Evolutionary conservation across 2,113 vertebrate species (phyloP).

Genomic region (rat (Rattus norvegicus)): DNA sequence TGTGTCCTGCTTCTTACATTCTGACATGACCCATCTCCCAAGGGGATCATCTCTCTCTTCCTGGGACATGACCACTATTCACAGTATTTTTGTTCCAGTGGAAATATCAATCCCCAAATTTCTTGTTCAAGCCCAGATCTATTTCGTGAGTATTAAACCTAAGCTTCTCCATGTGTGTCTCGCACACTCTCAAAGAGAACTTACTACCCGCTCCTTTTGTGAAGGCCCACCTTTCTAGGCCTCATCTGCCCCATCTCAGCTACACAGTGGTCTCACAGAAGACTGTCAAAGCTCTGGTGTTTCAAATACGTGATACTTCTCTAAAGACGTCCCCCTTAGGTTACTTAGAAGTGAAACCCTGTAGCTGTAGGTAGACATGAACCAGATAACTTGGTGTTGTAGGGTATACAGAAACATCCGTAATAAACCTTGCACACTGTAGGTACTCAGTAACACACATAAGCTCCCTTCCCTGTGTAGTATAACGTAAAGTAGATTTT

Average conservation of each 20-base stretch:
- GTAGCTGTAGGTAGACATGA: neutral
- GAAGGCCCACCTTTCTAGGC: neutral
- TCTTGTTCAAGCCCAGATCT: neutral
- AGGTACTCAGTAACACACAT: neutral
- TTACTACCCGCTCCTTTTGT: neutral
- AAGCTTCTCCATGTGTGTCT: neutral
- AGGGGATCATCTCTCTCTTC: neutral
- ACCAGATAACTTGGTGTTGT: neutral
- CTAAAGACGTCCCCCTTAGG: slow-evolving; percentile 33
- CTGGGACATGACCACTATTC: neutral
- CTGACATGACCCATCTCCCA: neutral
- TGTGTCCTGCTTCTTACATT: slow-evolving; percentile 19
- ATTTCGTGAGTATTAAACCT: neutral
- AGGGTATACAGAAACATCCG: neutral
- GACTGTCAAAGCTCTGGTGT: neutral
- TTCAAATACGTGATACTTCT: neutral
- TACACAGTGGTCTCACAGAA: neutral
- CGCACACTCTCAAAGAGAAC: neutral
- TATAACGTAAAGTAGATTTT: neutral
- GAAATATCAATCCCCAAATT: neutral
- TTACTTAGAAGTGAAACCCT: slow-evolving; percentile 2
- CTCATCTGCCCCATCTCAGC: neutral
- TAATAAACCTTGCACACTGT: neutral
- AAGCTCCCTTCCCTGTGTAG: neutral
- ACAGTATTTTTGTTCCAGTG: neutral